Evolutionary conservation across 2,797 vertebrate genomes (phyloP).

Genomic region (Anniella stebbinsi): DNA sequence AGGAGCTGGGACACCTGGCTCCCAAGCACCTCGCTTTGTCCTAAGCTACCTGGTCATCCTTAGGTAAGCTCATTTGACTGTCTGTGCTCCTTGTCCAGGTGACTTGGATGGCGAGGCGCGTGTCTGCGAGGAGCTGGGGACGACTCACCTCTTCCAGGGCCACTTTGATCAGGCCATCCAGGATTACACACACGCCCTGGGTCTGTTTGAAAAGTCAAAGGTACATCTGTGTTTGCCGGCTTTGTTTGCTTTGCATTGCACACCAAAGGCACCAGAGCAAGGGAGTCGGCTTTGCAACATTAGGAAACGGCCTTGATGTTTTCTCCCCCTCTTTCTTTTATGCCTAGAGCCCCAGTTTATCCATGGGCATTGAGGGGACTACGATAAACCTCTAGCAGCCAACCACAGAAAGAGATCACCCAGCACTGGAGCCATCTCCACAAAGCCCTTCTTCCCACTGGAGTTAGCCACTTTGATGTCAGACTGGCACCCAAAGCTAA

Average conservation of each 20-base stretch:
- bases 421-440: slow-evolving; percentile 2
- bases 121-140: slow-evolving; percentile 36
- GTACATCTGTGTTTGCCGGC: slow-evolving; percentile 37
- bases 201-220: slow-evolving; percentile 71
- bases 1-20: too few species aligned
- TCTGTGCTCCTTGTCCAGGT: neutral
- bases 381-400: neutral
- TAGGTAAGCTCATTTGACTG: too few species aligned
- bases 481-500: neutral
- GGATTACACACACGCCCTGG: slow-evolving; percentile 66
- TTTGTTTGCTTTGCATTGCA: slow-evolving; percentile 36
- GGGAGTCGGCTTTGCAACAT: neutral
- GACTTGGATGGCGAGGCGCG: slow-evolving; percentile 49
- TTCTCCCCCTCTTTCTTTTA: neutral
- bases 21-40: too few species aligned
- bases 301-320: neutral
- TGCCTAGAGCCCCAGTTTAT: neutral
- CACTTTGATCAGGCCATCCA: slow-evolving; percentile 40
- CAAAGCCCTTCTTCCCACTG: slow-evolving; percentile 38
- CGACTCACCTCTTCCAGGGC: slow-evolving; percentile 35
- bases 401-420: neutral
- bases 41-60: neutral
- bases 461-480: neutral
- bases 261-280: neutral
- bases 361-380: neutral